Percentiles rank a stretch among this genome's conserved stretches.
Evolutionary conservation across 2,888 invertebrate species (phyloP).

Genomic region (Micropterix aruncella): DNA sequence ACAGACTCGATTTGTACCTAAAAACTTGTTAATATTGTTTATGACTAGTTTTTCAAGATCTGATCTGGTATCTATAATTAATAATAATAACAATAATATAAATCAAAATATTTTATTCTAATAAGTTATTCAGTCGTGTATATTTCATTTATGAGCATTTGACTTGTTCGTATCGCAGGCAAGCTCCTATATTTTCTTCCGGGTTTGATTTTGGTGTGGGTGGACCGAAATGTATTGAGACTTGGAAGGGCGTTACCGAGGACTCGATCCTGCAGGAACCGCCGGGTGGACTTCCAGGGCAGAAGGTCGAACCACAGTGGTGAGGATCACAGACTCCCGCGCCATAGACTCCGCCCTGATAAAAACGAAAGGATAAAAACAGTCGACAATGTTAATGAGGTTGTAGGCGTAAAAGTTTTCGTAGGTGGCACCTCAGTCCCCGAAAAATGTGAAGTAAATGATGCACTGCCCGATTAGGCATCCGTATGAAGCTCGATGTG

Average conservation of each 20-base stretch:
- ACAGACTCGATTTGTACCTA: too few species aligned
- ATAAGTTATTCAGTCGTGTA: too few species aligned
- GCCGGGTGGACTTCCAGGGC: constrained; percentile 32
- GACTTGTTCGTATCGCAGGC: constrained; percentile 57
- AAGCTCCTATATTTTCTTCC: constrained; percentile 74
- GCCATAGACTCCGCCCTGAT: constrained; percentile 40
- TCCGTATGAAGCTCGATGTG: too few species aligned
- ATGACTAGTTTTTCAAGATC: too few species aligned
- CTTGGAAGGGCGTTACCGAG: constrained; percentile 61
- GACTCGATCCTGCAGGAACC: constrained; percentile 55
- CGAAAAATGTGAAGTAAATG: too few species aligned
- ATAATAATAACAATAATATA: too few species aligned
- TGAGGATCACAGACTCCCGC: constrained; percentile 61
- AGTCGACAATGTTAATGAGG: not conserved
- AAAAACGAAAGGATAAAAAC: constrained; percentile 11
- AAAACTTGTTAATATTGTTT: too few species aligned
- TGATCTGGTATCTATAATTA: too few species aligned
- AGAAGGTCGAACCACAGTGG: constrained; percentile 65
- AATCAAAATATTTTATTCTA: too few species aligned
- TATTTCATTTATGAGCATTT: constrained; percentile 52
- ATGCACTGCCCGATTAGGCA: too few species aligned
- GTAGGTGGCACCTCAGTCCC: too few species aligned
- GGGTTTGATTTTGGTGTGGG: constrained; percentile 49
- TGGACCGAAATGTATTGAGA: constrained; percentile 66
- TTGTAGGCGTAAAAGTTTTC: too few species aligned